A percentile compares a stretch with the other conserved stretches of the same genome.
phyloP scores from a whole-genome alignment of 92 coral and sea anemone species.

The Plumapathes pennacea region DNA sequence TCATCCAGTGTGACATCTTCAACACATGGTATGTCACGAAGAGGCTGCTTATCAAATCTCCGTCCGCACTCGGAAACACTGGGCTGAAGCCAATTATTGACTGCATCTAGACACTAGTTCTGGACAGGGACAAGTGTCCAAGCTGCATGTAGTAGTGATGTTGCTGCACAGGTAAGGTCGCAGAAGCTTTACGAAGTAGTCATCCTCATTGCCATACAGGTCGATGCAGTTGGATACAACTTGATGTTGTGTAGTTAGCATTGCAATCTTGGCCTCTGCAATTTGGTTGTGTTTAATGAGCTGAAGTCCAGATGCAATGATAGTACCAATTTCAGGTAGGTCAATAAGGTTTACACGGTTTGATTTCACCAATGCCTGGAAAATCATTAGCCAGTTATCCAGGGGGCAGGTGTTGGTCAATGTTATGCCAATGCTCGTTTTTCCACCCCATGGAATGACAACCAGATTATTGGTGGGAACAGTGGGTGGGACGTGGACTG shows the following conservation, averaged over 20 bases:
- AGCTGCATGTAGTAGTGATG: slow-evolving; percentile 19
- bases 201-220: slow-evolving; percentile 54
- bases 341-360: slow-evolving; percentile 13
- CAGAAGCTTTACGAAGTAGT: slow-evolving; percentile 24
- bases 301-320: slow-evolving; percentile 20
- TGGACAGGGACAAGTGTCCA: slow-evolving; percentile 29
- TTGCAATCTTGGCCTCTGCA: slow-evolving; percentile 46
- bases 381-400: slow-evolving; percentile 57
- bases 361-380: slow-evolving; percentile 42
- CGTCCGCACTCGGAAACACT: slow-evolving; percentile 40
- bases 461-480: slow-evolving; percentile 17
- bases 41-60: slow-evolving; percentile 22
- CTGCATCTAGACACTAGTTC: no score
- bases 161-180: slow-evolving; percentile 19
- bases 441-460: slow-evolving; percentile 56
- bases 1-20: slow-evolving; percentile 29
- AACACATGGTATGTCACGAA: slow-evolving; percentile 7
- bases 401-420: slow-evolving; percentile 52
- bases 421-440: slow-evolving; percentile 17
- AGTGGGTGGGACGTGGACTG: slow-evolving; percentile 8
- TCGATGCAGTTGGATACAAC: slow-evolving; percentile 17
- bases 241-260: slow-evolving; percentile 17
- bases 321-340: slow-evolving; percentile 16
- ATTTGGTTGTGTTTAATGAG: slow-evolving; percentile 18
- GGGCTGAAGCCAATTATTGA: no score